phyloP scores from a whole-genome alignment of 2,113 vertebrate genomes.

The Syngnathus floridae region DNA sequence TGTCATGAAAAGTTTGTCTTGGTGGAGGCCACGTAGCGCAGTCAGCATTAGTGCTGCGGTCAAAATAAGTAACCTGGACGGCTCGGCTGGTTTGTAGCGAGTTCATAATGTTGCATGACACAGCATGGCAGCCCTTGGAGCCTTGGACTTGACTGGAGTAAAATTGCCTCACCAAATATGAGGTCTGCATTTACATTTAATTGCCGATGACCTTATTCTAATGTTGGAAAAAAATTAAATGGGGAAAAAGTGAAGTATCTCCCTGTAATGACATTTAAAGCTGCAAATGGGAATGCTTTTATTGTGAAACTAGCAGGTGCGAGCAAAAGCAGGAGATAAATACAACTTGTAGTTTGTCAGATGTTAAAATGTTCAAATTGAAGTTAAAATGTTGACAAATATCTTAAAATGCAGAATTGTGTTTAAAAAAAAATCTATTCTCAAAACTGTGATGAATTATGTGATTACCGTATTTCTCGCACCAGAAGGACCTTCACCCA shows the following conservation, averaged over 20 bases:
- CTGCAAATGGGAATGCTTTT: background rate
- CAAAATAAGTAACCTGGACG: constrained; percentile 45
- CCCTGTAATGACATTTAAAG: constrained; percentile 3
- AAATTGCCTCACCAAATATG: constrained; percentile 33
- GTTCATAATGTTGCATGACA: constrained; percentile 25
- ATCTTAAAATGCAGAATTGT: background rate
- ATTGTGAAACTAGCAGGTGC: background rate
- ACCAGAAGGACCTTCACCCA: constrained; percentile 15
- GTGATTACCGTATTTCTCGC: background rate
- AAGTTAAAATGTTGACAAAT: background rate
- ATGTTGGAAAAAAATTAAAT: constrained; percentile 22
- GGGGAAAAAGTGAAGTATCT: constrained; percentile 13
- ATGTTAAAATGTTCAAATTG: background rate
- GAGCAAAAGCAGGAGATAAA: background rate
- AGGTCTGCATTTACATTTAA: constrained; percentile 29
- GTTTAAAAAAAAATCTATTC: background rate
- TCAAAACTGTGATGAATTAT: background rate
- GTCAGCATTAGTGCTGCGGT: constrained; percentile 44
- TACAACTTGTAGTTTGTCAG: background rate
- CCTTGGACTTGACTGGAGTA: constrained; percentile 24
- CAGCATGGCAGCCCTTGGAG: constrained; percentile 17
- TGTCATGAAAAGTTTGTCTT: constrained; percentile 55
- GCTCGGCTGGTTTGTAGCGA: constrained; percentile 32
- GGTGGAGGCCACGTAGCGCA: constrained; percentile 42
- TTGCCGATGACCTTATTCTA: constrained; percentile 22